Base-by-base conservation (phyloP, 2,113 vertebrate species). In the Parotia lawesii region DNA sequence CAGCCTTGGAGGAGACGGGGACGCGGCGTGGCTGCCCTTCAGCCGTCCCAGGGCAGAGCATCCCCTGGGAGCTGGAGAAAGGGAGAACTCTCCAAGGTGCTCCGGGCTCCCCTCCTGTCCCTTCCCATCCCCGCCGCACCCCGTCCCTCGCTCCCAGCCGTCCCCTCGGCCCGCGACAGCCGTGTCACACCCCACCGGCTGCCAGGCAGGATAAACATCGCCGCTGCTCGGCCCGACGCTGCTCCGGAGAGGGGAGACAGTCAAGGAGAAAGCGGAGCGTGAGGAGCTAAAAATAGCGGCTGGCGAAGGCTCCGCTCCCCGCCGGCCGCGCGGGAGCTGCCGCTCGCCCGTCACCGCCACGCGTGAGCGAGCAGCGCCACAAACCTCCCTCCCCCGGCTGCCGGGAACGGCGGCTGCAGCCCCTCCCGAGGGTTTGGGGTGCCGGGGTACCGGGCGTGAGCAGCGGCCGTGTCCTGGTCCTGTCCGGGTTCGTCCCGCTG, bases 231-330 rank as follows among this genome's bases (percentile, higher is more conserved):
- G 95, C 25, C 74, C 2, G 67, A 87, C 40, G n/a, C 95, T 38
- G 85, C 93, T 94, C 64, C 0, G 3, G 82, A 48, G 86, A 87
- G 84, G 73, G 62, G 86, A 96, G 93, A 93, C 89, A 89, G 94
- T 87, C 94, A 96, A 96, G 95, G 96, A 96, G 96, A 96, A 94
- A 91, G 67, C 57, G 42, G 76, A 93, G 93, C 57, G 38, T 60
- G 87, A 96, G 94, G 31, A 29, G 96, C 84, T 95, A 95, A 91
- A 96, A 96, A 96, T 91, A 96, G 93, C 57, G 3, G 22, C 76
- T 72, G 89, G 92, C 45, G 14, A 67, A 75, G 91, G 72, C 79
- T 84, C 22, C 54, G 45, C 91, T 58, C 89, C 75, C 87, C 53
- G n/a, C 38, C 29, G 38, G 69, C 88, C 77, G 48, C 18, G 45